Evolutionary conservation across 1,140 invertebrate species (phyloP).

Genomic region (Nebria ingens): DNA sequence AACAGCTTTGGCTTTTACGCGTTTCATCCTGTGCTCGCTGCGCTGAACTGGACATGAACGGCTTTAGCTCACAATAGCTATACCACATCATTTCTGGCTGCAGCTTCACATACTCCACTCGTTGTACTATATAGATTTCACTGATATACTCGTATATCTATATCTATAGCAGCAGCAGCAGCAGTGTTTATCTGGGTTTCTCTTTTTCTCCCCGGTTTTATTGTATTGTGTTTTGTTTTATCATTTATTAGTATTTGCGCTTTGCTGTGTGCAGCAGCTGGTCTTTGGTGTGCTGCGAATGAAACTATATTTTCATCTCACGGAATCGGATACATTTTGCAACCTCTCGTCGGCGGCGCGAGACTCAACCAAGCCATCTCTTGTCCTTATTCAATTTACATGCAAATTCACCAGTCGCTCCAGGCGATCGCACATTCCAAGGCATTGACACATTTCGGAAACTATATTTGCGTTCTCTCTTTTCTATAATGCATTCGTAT

Average conservation of each 20-base stretch:
- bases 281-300: too few species aligned
- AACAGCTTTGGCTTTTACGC: background rate
- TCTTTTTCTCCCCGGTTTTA: too few species aligned
- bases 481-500: background rate
- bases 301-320: slow-evolving; percentile 5
- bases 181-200: too few species aligned
- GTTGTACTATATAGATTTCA: background rate
- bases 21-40: background rate
- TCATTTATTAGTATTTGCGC: too few species aligned
- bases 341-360: too few species aligned
- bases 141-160: too few species aligned
- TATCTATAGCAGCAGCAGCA: too few species aligned
- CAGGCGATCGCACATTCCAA: slow-evolving; percentile 16
- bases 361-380: slow-evolving; percentile 11
- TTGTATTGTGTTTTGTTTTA: too few species aligned
- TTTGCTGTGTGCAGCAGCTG: too few species aligned
- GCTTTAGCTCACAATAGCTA: background rate
- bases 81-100: background rate
- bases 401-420: slow-evolving; percentile 20
- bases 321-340: background rate
- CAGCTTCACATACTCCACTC: background rate
- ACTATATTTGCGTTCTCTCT: too few species aligned
- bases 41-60: background rate
- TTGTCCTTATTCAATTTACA: slow-evolving; percentile 24
- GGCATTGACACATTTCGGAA: slow-evolving; percentile 24